Evolutionary conservation across 2,113 vertebrate species (phyloP), one percentile per base, ranked within the genome.

Genomic region (Corythoichthys intestinalis): DNA sequence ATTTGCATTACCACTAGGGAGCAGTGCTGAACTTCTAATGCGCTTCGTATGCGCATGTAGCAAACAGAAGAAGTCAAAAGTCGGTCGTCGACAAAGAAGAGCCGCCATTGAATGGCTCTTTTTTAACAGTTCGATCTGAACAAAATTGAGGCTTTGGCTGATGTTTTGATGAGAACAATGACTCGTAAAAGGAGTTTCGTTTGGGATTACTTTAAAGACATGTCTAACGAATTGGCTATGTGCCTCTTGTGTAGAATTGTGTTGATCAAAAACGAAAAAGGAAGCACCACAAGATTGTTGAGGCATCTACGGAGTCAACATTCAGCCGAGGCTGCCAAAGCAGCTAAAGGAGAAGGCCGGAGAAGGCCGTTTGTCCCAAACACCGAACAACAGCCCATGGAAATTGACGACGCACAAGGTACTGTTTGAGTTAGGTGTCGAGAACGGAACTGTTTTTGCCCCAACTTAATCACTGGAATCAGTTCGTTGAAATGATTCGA

Each of bases 281-380:
- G 87, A 9, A 83, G 76, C 65, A 89, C 84, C 53, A 84, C 87
- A 1, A 62, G 76, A n/a, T 78, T 90, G 86, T 76, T 88, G 7
- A 86, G 82, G 41, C 87, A 90, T 66, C 71, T 89, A 67, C 80
- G 85, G 3, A 67, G 71, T 11, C 87, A 85, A 71, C 88, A 89
- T 44, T 80, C 86, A 6, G 10, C 52, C 11, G 69, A 84, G 66
- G 72, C 85, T 17, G 66, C 60, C 17, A 72, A 64, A 47, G 39
- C 76, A 11, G 74, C 58, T 47, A 76, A 65, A 48, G 70, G 52
- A 1, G 44, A 75, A 34, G 49, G 48, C 1, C 48, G 28, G 0
- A 44, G 41, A 34, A 6, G 53, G 37, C 66, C 54, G 54, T 2
- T n/a, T 20, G 15, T 28, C 12, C 15, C 61, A 15, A 65, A 49